A percentile compares a stretch with the other conserved stretches of the same genome.
Evolutionary conservation across 2,888 invertebrate genomes (phyloP).

Genomic region (Aphidius colemani): DNA sequence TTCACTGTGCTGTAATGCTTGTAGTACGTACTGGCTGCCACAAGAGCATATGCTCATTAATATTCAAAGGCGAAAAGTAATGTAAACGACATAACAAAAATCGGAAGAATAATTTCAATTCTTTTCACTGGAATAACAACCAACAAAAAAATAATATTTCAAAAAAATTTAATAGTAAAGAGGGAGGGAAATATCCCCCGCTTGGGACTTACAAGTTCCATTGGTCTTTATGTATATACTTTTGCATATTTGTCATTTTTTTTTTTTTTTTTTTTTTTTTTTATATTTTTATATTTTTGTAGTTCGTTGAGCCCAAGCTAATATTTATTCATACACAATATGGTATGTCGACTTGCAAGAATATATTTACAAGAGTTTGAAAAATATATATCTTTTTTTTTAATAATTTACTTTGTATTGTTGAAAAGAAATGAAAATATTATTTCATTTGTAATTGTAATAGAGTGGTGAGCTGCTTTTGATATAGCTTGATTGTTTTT

Average conservation of each 20-base stretch:
- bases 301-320: conserved; percentile 3
- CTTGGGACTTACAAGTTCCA: conserved; percentile 26
- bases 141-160: conserved; percentile 27
- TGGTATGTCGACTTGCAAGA: no score
- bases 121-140: conserved; percentile 35
- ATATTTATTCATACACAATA: background rate
- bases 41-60: conserved; percentile 59
- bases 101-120: conserved; percentile 60
- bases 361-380: background rate
- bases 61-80: conserved; percentile 61
- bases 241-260: conserved; percentile 20
- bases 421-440: background rate
- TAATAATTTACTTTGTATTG: background rate
- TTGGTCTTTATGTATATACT: conserved; percentile 32
- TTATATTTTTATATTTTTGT: conserved; percentile 26
- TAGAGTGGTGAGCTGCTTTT: no score
- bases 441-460: background rate
- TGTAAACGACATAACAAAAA: conserved; percentile 61
- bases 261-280: conserved; percentile 25
- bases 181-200: conserved; percentile 17
- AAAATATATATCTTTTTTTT: conserved; percentile 14
- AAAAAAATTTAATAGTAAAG: conserved; percentile 11
- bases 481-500: no score
- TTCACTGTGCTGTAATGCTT: conserved; percentile 5
- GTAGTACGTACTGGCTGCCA: conserved; percentile 4